Base-by-base conservation (phyloP, 1,140 invertebrate genomes). In the Drosophila auraria region DNA sequence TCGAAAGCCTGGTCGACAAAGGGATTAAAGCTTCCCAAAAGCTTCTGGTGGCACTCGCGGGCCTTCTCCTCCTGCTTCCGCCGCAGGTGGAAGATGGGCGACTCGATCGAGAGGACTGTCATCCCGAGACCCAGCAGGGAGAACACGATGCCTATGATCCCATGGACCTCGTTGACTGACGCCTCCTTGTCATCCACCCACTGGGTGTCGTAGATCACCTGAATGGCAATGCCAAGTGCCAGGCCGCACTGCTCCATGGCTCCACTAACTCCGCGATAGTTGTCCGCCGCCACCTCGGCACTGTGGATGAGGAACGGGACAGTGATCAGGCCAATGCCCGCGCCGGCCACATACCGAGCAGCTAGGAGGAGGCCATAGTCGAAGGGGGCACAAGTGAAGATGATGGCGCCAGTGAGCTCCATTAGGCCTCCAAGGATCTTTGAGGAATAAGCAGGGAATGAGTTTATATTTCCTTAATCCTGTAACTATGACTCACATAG, bases 271-370 rank as follows among this genome's bases (percentile, higher is more conserved):
- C 89, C 84, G 5, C 89, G 89, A n/a, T 66, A 40, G 1, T 60
- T 45, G 3, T 54, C 57, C 2, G 74, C 40, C 0, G 83, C 66
- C 40, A 91, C 78, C 47, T 91, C 89, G 15, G 79, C 70, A 45
- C 76, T 82, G 42, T 91, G 79, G 17, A 89, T 76, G 2, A 91
- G 56, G 14, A 83, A 91, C 0, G 84, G 64, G 6, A 91, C 57
- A 0, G 82, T 86, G 5, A 78, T 71, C 2, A 91, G 38, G 0
- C 89, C 89, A 15, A 89, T 84, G 6, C 70, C 89, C 9, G 84
- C 72, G 11, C 89, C 89, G 14, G 80, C 78, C 14, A 91, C 59
- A 23, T 89, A 91, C 4, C 89, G 82, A 7, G 82, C 84, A 23
- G 84, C 84, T 14, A 89, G 40, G 5, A 91, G 36, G 0, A 78